Evolutionary conservation across 2,888 invertebrate species (phyloP).

Genomic region (Drymonia ruficornis): DNA sequence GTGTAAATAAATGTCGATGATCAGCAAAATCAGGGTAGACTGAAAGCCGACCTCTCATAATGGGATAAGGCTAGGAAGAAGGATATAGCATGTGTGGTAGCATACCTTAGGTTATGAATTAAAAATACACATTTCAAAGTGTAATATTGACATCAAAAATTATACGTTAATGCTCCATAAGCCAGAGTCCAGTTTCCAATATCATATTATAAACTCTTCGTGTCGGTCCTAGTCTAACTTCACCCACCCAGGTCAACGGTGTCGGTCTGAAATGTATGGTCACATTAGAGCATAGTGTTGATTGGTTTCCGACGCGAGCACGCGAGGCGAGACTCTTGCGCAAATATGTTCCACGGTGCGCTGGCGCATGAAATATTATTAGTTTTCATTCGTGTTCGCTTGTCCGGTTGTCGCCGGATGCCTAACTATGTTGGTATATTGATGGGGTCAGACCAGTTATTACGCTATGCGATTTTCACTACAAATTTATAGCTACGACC

Average conservation of each 20-base stretch:
- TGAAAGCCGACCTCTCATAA: too few species aligned
- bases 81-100: too few species aligned
- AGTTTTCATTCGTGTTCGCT: constrained; percentile 69
- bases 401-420: constrained; percentile 70
- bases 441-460: constrained; percentile 66
- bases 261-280: background rate
- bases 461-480: constrained; percentile 67
- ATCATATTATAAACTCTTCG: too few species aligned
- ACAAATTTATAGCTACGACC: constrained; percentile 11
- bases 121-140: too few species aligned
- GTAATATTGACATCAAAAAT: too few species aligned
- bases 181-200: too few species aligned
- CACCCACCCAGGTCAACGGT: background rate
- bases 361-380: constrained; percentile 65
- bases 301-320: constrained; percentile 38
- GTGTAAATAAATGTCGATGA: too few species aligned
- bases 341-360: constrained; percentile 59
- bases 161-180: too few species aligned
- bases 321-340: constrained; percentile 49
- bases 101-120: too few species aligned
- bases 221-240: too few species aligned
- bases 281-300: background rate
- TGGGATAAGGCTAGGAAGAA: too few species aligned
- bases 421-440: constrained; percentile 59
- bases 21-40: too few species aligned